Evolutionary conservation across 2,113 vertebrate genomes (phyloP).

Genomic region (Upupa epops): DNA sequence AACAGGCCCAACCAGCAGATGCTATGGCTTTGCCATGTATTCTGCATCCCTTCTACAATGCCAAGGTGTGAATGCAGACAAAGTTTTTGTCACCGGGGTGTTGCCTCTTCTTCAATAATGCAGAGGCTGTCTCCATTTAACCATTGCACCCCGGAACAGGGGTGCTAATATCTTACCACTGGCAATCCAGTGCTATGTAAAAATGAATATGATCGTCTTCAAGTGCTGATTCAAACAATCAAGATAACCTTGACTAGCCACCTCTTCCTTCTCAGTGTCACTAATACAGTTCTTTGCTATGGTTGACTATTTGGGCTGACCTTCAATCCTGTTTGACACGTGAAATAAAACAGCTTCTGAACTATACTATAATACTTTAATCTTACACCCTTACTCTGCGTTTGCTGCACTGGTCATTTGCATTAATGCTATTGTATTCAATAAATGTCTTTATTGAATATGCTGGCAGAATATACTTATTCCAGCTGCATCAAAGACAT

Average conservation of each 20-base stretch:
- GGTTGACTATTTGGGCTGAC: neutral
- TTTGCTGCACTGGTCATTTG: neutral
- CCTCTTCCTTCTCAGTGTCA: neutral
- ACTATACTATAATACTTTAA: neutral
- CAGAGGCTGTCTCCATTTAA: neutral
- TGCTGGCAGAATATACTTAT: neutral
- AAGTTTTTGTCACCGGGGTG: neutral
- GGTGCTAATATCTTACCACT: neutral
- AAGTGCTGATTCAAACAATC: neutral
- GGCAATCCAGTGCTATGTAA: neutral
- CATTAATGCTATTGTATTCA: conserved; percentile 19
- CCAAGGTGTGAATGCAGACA: neutral
- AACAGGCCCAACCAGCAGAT: neutral
- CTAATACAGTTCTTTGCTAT: neutral
- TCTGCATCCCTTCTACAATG: neutral
- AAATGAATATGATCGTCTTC: neutral
- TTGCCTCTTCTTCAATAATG: neutral
- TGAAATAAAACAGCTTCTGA: neutral
- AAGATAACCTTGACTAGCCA: neutral
- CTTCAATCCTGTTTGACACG: neutral
- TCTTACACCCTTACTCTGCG: neutral
- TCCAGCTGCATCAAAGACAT: neutral
- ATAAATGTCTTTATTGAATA: conserved; percentile 25
- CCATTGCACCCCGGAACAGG: neutral
- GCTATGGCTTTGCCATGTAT: rapidly evolving